Conservation (phyloP, 2,113 vertebrate genomes). For the Corythaixoides concolor region DNA sequence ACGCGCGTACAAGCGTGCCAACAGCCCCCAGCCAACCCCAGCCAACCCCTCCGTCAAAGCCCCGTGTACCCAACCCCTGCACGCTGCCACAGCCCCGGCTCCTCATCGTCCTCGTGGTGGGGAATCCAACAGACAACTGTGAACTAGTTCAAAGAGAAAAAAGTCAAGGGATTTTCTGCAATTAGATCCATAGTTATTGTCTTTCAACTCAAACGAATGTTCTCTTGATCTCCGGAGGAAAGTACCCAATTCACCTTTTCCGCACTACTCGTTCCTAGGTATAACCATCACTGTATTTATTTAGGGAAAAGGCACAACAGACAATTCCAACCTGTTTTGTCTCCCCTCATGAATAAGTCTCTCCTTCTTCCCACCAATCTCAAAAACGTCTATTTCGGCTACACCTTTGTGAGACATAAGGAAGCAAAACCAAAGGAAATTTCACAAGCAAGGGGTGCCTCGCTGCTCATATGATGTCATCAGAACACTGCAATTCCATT, state of each 20-base stretch:
- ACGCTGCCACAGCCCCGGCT: not conserved
- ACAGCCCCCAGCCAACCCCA: not conserved
- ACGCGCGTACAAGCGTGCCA: accelerated
- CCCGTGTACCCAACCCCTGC: not conserved
- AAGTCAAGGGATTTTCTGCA: not conserved
- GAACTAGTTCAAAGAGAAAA: not conserved
- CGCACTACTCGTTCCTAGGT: too few species aligned
- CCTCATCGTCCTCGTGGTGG: not conserved
- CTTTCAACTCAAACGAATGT: too few species aligned
- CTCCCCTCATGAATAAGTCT: too few species aligned
- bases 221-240: not conserved
- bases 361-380: not conserved
- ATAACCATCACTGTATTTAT: not conserved
- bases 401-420: accelerated
- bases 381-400: not conserved
- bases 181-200: not conserved
- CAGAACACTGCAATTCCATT: too few species aligned
- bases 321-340: not conserved
- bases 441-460: too few species aligned
- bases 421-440: not conserved
- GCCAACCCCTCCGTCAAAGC: too few species aligned
- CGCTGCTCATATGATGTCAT: accelerated
- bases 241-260: not conserved
- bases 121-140: not conserved
- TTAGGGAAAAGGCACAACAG: not conserved